phyloP scores from a whole-genome alignment of 2,888 invertebrate genomes.

The Tachina grossa region DNA sequence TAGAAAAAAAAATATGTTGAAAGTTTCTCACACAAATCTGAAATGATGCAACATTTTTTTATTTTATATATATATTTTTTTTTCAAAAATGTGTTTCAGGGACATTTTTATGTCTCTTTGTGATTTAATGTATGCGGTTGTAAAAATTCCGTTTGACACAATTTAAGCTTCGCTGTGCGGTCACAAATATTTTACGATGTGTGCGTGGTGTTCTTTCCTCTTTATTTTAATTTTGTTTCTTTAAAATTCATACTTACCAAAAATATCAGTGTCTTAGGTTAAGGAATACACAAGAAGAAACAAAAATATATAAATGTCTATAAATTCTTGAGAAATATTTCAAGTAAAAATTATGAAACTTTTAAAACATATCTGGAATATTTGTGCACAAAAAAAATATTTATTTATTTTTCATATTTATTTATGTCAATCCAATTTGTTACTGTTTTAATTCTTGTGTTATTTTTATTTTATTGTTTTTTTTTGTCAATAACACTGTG shows the following conservation, averaged over 20 bases:
- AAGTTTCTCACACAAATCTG: neutral
- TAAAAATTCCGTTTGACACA: constrained; percentile 23
- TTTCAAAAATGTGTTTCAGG: constrained; percentile 9
- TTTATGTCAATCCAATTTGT: constrained; percentile 18
- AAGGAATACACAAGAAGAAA: neutral
- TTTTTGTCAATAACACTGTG: constrained; percentile 11
- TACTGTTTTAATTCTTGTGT: neutral
- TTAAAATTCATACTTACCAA: constrained; percentile 27
- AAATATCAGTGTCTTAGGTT: constrained; percentile 47
- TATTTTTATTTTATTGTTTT: neutral
- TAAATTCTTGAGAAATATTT: neutral
- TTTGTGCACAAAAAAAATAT: neutral
- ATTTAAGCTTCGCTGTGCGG: constrained; percentile 38
- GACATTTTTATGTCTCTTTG: constrained; percentile 33
- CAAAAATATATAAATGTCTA: no score
- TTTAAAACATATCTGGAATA: neutral
- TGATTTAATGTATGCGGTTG: constrained; percentile 11
- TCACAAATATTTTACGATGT: constrained; percentile 23
- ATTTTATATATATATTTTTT: constrained; percentile 22
- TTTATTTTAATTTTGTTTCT: constrained; percentile 1
- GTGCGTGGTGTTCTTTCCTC: neutral
- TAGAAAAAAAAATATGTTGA: neutral
- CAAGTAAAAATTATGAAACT: neutral
- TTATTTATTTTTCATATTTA: neutral
- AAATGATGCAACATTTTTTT: constrained; percentile 38